Evolutionary conservation across 1,140 invertebrate genomes (phyloP).

Genomic region (Papilio glaucus): DNA sequence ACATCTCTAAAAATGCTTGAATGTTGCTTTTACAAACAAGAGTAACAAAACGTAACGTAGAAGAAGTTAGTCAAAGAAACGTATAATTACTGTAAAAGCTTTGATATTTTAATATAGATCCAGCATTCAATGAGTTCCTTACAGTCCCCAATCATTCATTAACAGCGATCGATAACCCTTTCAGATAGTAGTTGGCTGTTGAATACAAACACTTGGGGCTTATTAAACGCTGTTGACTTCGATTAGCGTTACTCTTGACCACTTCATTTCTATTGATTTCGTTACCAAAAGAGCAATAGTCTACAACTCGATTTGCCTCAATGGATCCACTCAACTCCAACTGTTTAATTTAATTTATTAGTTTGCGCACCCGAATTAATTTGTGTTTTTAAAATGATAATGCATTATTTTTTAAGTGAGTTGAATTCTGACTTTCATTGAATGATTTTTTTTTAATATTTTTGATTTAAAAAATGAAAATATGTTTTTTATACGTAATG

Average conservation of each 20-base stretch:
- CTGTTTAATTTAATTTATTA: not conserved
- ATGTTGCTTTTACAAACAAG: not conserved
- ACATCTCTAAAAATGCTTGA: not conserved
- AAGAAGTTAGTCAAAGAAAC: not conserved
- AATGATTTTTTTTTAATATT: too few relatives aligned
- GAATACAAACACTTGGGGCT: slow-evolving; percentile 7
- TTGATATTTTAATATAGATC: not conserved
- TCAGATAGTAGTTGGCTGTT: not conserved
- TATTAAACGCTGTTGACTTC: not conserved
- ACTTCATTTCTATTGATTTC: slow-evolving; percentile 10
- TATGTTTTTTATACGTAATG: too few relatives aligned
- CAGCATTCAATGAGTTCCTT: not conserved
- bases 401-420: too few relatives aligned
- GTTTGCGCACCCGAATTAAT: not conserved
- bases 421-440: too few relatives aligned
- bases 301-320: not conserved
- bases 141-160: not conserved
- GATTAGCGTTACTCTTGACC: not conserved
- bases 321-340: not conserved
- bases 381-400: too few relatives aligned
- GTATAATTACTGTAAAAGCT: slow-evolving; percentile 16
- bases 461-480: too few relatives aligned
- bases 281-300: not conserved
- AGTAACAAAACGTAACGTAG: not conserved
- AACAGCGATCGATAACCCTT: not conserved